Percentiles rank a stretch among this genome's conserved stretches.
phyloP scores from a whole-genome alignment of 2,797 vertebrate species.

The Danio albolineatus region DNA sequence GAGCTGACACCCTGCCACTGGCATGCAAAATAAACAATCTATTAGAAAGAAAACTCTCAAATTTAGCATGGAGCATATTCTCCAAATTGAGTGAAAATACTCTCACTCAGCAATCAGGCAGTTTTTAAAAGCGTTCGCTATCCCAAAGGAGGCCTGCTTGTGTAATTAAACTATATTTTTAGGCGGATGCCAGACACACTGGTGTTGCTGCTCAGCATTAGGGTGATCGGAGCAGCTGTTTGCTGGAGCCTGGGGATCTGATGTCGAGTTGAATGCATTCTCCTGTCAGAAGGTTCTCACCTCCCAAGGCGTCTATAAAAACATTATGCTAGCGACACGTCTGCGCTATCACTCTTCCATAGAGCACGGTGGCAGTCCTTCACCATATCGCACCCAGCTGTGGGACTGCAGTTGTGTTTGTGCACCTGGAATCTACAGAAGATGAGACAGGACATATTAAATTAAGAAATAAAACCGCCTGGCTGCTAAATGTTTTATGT shows the following conservation, averaged over 20 bases:
- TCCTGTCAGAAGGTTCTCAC: slow-evolving; percentile 76
- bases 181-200: slow-evolving; percentile 69
- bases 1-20: background rate
- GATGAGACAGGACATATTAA: slow-evolving; percentile 11
- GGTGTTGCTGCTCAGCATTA: slow-evolving; percentile 67
- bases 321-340: slow-evolving; percentile 71
- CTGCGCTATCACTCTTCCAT: slow-evolving; percentile 67
- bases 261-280: slow-evolving; percentile 76
- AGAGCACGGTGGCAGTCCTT: slow-evolving; percentile 66
- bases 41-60: slow-evolving; percentile 8
- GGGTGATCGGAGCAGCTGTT: slow-evolving; percentile 78
- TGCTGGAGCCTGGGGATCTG: slow-evolving; percentile 69
- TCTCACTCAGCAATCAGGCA: slow-evolving; percentile 68
- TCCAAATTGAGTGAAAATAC: slow-evolving; percentile 59
- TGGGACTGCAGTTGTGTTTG: slow-evolving; percentile 64
- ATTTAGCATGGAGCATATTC: slow-evolving; percentile 31
- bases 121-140: slow-evolving; percentile 71
- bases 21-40: slow-evolving; percentile 4
- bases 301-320: slow-evolving; percentile 76
- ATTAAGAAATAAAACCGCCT: slow-evolving; percentile 16
- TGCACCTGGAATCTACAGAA: slow-evolving; percentile 33
- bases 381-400: slow-evolving; percentile 65
- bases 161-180: slow-evolving; percentile 77
- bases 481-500: slow-evolving; percentile 16
- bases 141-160: slow-evolving; percentile 68